Evolutionary conservation across 2,888 invertebrate species (phyloP).

Genomic region (Melinaea marsaeus): DNA sequence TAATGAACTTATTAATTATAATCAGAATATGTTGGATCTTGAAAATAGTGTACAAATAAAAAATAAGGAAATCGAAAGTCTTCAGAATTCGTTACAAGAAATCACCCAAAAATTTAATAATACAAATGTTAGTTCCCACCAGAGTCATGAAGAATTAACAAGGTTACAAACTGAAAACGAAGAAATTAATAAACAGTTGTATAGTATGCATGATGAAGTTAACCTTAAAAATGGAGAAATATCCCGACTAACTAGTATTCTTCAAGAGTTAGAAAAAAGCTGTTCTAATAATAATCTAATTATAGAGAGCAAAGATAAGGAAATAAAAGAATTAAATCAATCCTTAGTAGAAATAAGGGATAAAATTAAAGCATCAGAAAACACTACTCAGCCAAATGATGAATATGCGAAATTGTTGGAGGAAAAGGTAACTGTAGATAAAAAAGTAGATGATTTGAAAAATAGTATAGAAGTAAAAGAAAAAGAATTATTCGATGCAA

Average conservation of each 20-base stretch:
- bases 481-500: conserved; percentile 44
- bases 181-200: conserved; percentile 48
- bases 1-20: conserved; percentile 39
- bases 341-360: conserved; percentile 56
- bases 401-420: conserved; percentile 50
- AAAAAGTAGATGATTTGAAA: conserved; percentile 44
- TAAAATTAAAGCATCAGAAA: conserved; percentile 51
- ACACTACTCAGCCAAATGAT: conserved; percentile 47
- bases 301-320: conserved; percentile 54
- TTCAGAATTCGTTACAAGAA: conserved; percentile 45
- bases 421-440: conserved; percentile 54
- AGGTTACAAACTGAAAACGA: conserved; percentile 52
- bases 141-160: conserved; percentile 47
- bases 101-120: conserved; percentile 40
- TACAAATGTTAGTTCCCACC: conserved; percentile 37
- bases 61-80: conserved; percentile 51
- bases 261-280: conserved; percentile 44
- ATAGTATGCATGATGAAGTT: conserved; percentile 49
- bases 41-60: conserved; percentile 46
- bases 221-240: conserved; percentile 47
- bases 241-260: conserved; percentile 39
- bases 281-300: conserved; percentile 39
- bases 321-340: conserved; percentile 61
- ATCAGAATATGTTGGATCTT: conserved; percentile 45
- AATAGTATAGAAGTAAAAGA: conserved; percentile 45